Evolutionary conservation across 30 jellyfish, hydroid and myxozoan species (phyloP).

Genomic region (Turritopsis rubra): DNA sequence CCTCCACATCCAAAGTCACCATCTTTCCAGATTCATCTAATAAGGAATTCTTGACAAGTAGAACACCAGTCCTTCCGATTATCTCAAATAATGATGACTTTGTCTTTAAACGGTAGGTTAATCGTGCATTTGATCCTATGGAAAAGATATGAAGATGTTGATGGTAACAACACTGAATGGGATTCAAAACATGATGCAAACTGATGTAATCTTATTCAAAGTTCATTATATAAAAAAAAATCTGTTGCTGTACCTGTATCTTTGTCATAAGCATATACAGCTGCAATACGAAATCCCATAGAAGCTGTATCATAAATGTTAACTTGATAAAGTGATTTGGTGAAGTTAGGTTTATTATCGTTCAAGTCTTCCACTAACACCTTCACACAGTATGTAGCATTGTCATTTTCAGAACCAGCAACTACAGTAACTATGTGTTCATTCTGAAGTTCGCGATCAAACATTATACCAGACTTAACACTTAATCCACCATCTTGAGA

Average conservation of each 20-base stretch:
- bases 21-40: conserved; percentile 13
- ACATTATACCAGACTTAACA: conserved; percentile 23
- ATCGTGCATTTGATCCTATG: conserved; percentile 22
- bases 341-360: conserved; percentile 73
- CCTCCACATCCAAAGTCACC: conserved; percentile 11
- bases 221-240: not conserved
- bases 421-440: conserved; percentile 33
- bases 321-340: conserved; percentile 33
- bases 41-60: conserved; percentile 16
- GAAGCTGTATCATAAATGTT: conserved; percentile 45
- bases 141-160: not conserved
- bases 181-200: not conserved
- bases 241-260: conserved; percentile 22
- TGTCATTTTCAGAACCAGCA: conserved; percentile 26
- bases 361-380: conserved; percentile 66
- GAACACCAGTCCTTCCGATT: conserved; percentile 17
- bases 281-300: conserved; percentile 39
- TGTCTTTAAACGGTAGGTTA: conserved; percentile 7
- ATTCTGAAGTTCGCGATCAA: conserved; percentile 30
- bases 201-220: too few relatives aligned
- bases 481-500: conserved; percentile 25
- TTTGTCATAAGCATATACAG: conserved; percentile 53
- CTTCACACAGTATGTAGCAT: conserved; percentile 33
- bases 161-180: not conserved
- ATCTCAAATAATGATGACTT: conserved; percentile 9